A percentile compares a stretch with the other conserved stretches of the same genome.
Conservation (phyloP, 2,797 vertebrate genomes). For the Microctenopoma stevenorrisi region DNA sequence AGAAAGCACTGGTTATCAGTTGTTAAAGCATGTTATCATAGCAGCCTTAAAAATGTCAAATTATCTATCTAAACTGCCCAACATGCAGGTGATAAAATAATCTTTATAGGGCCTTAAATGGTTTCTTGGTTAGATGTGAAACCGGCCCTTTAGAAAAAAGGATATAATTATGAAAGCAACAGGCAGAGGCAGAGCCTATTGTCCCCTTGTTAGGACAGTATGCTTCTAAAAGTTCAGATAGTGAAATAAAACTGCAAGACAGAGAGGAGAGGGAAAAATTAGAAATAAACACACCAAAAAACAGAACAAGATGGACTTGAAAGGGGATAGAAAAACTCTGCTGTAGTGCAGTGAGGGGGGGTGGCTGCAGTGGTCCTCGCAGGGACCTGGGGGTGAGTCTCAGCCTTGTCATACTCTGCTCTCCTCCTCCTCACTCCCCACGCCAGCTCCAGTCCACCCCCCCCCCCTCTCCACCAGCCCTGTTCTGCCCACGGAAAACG, state of each 20-base stretch:
- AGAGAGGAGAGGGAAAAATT: conserved; percentile 41
- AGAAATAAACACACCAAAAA: conserved; percentile 51
- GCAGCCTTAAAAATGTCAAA: conserved; percentile 11
- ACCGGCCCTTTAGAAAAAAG: neutral
- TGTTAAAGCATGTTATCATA: neutral
- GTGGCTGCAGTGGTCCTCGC: conserved; percentile 90
- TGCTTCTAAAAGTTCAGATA: conserved; percentile 78
- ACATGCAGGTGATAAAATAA: conserved; percentile 6
- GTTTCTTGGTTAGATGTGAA: conserved; percentile 71
- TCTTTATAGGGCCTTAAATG: conserved; percentile 1
- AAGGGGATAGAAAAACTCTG: conserved; percentile 93
- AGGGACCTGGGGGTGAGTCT: conserved; percentile 91
- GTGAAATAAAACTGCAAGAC: conserved; percentile 36
- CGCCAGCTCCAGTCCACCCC: conserved; percentile 81
- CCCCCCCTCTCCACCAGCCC: conserved; percentile 67
- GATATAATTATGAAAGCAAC: neutral
- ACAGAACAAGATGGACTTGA: conserved; percentile 88
- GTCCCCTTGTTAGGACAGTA: conserved; percentile 81
- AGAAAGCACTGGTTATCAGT: conserved; percentile 5
- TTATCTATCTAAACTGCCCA: conserved; percentile 12
- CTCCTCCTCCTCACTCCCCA: conserved; percentile 78
- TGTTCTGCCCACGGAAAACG: conserved; percentile 90
- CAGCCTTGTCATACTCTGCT: conserved; percentile 96
- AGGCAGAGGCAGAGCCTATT: conserved; percentile 39
- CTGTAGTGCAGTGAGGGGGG: conserved; percentile 66